phyloP scores from a whole-genome alignment of 2,797 vertebrate species.

The Sciaenops ocellatus region DNA sequence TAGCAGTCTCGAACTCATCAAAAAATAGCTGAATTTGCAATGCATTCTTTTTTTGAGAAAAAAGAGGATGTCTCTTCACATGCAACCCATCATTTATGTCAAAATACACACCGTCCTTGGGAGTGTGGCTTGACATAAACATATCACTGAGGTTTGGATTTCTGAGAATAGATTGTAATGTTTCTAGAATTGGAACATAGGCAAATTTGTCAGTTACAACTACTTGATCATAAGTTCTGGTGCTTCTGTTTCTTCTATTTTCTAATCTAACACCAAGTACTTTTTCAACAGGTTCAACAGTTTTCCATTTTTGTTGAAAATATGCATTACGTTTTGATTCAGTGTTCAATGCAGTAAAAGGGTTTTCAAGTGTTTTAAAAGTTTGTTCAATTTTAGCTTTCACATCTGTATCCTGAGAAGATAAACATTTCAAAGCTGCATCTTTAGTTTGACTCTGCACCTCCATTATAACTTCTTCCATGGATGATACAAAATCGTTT shows the following conservation, averaged over 20 bases:
- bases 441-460: no score
- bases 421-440: no score
- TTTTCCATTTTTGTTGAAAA: constrained; percentile 20
- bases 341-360: no score
- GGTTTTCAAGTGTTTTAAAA: no score
- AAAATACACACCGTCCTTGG: constrained; percentile 11
- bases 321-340: not conserved
- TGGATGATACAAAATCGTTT: no score
- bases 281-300: constrained; percentile 24
- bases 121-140: not conserved
- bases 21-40: constrained; percentile 37
- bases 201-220: constrained; percentile 39
- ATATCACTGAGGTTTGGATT: constrained; percentile 3
- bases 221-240: constrained; percentile 26
- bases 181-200: constrained; percentile 31
- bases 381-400: no score
- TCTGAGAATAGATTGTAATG: constrained; percentile 22
- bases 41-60: constrained; percentile 29
- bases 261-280: constrained; percentile 40
- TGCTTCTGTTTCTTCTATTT: constrained; percentile 30
- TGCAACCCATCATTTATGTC: constrained; percentile 6
- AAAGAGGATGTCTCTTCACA: constrained; percentile 32
- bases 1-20: not conserved
- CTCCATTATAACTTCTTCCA: no score
- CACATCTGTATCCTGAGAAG: no score